Conservation (phyloP, 2,797 vertebrate species). For the Lerista edwardsae region DNA sequence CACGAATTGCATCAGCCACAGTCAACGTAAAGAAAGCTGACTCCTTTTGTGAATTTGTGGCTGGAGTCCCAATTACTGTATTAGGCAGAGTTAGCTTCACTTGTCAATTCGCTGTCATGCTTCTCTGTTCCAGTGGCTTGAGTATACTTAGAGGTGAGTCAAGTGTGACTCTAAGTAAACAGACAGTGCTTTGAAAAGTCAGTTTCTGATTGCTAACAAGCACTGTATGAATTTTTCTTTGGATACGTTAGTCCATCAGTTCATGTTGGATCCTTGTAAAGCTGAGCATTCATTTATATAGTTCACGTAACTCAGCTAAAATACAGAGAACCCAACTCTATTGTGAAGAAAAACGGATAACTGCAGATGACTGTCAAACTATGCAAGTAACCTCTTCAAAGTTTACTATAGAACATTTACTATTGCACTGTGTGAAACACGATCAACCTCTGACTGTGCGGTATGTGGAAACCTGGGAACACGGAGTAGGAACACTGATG, state of each 20-base stretch:
- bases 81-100: conserved; percentile 18
- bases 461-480: background rate
- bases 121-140: background rate
- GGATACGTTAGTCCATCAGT: background rate
- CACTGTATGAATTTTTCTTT: fast-evolving
- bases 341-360: background rate
- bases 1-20: conserved; percentile 61
- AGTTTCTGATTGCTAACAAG: background rate
- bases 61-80: conserved; percentile 48
- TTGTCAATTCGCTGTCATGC: background rate
- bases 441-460: background rate
- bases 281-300: background rate
- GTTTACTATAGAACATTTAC: background rate
- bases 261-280: conserved; percentile 16
- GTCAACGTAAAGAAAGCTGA: conserved; percentile 44
- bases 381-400: background rate
- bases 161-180: background rate
- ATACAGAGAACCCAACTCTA: background rate
- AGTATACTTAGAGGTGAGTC: fast-evolving
- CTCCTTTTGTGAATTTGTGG: conserved; percentile 38
- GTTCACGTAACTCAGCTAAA: background rate
- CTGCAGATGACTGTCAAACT: background rate
- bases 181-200: background rate
- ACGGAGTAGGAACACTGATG: background rate
- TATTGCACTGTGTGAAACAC: background rate